Evolutionary conservation across 1,140 invertebrate genomes (phyloP), one percentile per base, ranked within the genome.

Genomic region (Listronotus oregonensis): DNA sequence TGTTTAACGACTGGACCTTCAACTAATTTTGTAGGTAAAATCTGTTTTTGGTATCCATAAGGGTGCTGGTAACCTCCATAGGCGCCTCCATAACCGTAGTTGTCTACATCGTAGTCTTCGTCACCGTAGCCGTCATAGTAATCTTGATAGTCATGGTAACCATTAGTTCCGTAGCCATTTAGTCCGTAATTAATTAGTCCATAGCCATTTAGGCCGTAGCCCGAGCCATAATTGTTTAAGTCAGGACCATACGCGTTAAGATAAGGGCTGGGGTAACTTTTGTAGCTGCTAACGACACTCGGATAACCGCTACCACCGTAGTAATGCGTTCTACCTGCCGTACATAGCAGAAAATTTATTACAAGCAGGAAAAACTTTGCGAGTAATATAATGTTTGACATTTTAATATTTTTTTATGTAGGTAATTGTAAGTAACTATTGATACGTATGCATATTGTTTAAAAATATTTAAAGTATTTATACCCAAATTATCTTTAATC

Each of bases 161-260:
- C 14, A 1, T 52, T 31, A 1, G 21, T 27, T 27, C 32, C 52
- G 15, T 55, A 15, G 14, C 12, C 52, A 18, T 27, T 27, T 27
- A 27, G 21, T 10, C 34, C 34, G 7, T 37, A 8, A 2, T 12
- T 12, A 12, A 10, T 12, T 10, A 37, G 34, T 37, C 55, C 39
- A 12, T 43, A 46, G 10, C 52, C 52, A 18, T 55, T 39, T 15
- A 9, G 8, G 11, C 52, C 52, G 32, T 55, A 40, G 15, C 49
- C 49, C 0, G 15, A n/a, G n/a, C 46, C 46, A 2, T 49, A 49
- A 18, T 17, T 17, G 11, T 17, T 17, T 6, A 5, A 6, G 6
- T 17, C 46, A 18, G 14, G 18, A 51, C 21, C 49, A 18, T 51
- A 31, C 15, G 7, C 6, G 14, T 27, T 1, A 9, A 8, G 15